Evolutionary conservation across 2,888 invertebrate genomes (phyloP), one percentile per base, ranked within the genome.

Genomic region (Unio pictorum): DNA sequence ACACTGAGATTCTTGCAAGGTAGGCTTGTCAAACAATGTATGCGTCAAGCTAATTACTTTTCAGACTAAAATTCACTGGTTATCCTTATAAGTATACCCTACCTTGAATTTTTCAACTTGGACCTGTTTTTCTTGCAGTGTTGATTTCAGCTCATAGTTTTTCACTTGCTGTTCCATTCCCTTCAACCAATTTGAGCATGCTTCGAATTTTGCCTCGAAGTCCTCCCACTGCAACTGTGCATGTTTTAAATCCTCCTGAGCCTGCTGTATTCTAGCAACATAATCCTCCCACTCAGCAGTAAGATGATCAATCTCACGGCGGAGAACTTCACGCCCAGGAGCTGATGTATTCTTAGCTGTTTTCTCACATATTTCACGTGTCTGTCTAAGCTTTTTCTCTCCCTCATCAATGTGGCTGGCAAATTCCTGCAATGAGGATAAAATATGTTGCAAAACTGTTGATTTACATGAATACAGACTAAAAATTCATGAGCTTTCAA

Each of bases 151-250:
- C 62, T 88, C 88, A 81, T 95, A 95, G 90, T 96, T 96, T 89
- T 96, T 95, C 0, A 97, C 93, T 87, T 95, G 94, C 68, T 93
- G 93, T 91, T 98, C 97, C 89, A 95, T 95, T 60, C 94, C 92
- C 87, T 95, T 95, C 62, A 96, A 92, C 97, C 97, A 98, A 59
- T 93, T 92, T 81, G 95, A 94, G 20, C 97, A 91, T 69, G 93
- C 93, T 78, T 95, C 94, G 58, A 96, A 92, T 28, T 94, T 92
- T 63, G 93, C 93, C 84, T 95, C 95, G 81, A 95, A 95, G 87
- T 95, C 94, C 62, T 94, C 94, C 94, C 95, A 96, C 84, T 95
- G 96, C 87, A 96, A 94, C 72, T 96, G 92, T 90, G 95, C 96
- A 0, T 94, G 93, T 90, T 96, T 95, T 56, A 97, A 92, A 81